Percentiles rank a stretch among this genome's conserved stretches.
phyloP scores from a whole-genome alignment of 2,113 vertebrate genomes.

The Entelurus aequoreus region DNA sequence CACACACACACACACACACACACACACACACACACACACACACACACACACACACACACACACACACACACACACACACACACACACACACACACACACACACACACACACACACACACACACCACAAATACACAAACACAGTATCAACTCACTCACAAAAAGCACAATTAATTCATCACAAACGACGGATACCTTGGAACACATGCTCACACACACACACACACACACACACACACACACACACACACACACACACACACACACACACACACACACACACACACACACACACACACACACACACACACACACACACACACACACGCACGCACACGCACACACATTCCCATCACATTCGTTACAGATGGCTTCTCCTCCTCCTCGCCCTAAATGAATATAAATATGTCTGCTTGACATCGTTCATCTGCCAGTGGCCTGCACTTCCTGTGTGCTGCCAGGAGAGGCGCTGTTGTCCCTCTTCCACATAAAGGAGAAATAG shows the following conservation, averaged over 20 bases:
- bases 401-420: constrained; percentile 73
- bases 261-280: constrained; percentile 34
- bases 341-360: constrained; percentile 67
- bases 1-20: constrained; percentile 26
- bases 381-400: constrained; percentile 73
- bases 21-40: constrained; percentile 9
- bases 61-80: background rate
- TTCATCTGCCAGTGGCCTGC: constrained; percentile 63
- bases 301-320: constrained; percentile 20
- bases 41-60: constrained; percentile 26
- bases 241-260: constrained; percentile 35
- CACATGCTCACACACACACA: constrained; percentile 47
- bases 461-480: constrained; percentile 64
- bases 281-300: constrained; percentile 40
- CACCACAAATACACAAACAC: constrained; percentile 42
- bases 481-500: constrained; percentile 15
- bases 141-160: constrained; percentile 59
- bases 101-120: constrained; percentile 26
- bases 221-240: constrained; percentile 22
- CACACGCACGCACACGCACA: constrained; percentile 29
- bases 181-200: constrained; percentile 66
- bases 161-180: constrained; percentile 65
- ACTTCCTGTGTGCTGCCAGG: constrained; percentile 46
- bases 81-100: constrained; percentile 8
- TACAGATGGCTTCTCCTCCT: constrained; percentile 72